Conservation (phyloP, 2,888 invertebrate genomes). For the Spilarctia lutea region DNA sequence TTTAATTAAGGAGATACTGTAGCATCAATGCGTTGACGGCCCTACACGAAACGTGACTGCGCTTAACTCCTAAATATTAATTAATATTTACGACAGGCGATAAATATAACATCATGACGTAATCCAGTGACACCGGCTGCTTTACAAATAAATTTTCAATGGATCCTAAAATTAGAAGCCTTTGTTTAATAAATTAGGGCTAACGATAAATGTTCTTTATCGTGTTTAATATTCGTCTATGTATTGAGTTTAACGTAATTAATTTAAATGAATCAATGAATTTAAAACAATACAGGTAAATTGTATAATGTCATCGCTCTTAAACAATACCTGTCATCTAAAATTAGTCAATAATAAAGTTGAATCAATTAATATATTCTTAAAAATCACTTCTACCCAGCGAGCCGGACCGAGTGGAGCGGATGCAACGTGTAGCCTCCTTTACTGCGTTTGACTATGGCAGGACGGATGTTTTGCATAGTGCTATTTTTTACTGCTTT, state of each 20-base stretch:
- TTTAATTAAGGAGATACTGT: constrained; percentile 74
- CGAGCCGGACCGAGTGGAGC: too few relatives aligned
- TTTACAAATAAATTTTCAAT: constrained; percentile 15
- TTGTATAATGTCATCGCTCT: background rate
- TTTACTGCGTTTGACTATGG: too few relatives aligned
- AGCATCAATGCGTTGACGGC: constrained; percentile 57
- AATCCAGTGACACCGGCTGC: constrained; percentile 24
- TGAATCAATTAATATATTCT: background rate
- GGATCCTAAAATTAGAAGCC: constrained; percentile 12
- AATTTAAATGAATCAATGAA: background rate
- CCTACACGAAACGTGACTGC: constrained; percentile 41
- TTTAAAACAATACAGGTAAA: background rate
- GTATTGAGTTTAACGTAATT: constrained; percentile 6
- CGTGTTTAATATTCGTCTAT: constrained; percentile 9
- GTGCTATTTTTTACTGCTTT: too few relatives aligned
- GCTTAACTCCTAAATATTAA: constrained; percentile 51
- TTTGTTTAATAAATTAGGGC: constrained; percentile 9
- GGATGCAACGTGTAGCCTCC: too few relatives aligned
- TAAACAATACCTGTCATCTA: background rate
- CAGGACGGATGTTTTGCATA: too few relatives aligned
- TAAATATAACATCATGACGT: constrained; percentile 34
- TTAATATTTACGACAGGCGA: constrained; percentile 42
- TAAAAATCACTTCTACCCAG: too few relatives aligned
- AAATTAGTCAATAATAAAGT: background rate
- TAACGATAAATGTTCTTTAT: background rate